These are phyloP conservation scores for Macrophya alboannulata DNA, from an alignment of 2,888 invertebrate species.

Conservation along the genomic window DNA sequence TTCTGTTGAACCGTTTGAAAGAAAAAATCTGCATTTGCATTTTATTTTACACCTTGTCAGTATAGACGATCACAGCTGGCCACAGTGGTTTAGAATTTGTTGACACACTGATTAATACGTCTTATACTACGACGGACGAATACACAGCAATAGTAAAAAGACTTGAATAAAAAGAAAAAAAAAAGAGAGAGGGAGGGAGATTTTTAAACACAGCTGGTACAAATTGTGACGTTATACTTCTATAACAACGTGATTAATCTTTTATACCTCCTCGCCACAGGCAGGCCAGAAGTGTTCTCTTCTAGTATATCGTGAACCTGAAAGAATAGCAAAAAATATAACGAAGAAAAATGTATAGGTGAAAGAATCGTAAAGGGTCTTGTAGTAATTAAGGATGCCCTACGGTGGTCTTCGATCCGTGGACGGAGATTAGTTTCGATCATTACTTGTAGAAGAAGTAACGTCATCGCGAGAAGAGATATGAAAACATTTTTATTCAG, in stretches of 20 bases:
- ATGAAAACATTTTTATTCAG: background rate
- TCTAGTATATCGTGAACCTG: slow-evolving; percentile 18
- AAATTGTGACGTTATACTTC: background rate
- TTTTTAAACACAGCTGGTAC: background rate
- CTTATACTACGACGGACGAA: background rate
- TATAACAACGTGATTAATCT: slow-evolving; percentile 4
- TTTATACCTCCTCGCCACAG: slow-evolving; percentile 18
- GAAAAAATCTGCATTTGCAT: slow-evolving; percentile 10
- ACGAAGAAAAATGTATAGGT: background rate
- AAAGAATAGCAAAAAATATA: slow-evolving; percentile 19
- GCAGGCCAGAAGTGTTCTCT: background rate
- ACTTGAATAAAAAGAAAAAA: background rate
- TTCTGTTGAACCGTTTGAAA: background rate
- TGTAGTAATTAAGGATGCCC: slow-evolving; percentile 6
- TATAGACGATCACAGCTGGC: background rate
- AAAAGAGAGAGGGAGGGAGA: background rate
- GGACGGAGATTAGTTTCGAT: background rate
- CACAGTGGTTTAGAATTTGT: background rate
- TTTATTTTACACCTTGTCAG: background rate
- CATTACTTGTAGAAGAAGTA: slow-evolving; percentile 13
- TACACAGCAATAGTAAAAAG: background rate
- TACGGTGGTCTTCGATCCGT: background rate
- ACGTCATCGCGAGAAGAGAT: slow-evolving; percentile 7
- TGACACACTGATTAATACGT: slow-evolving; percentile 31
- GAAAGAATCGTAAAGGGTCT: background rate